These are phyloP conservation scores for Paratrypauchen microcephalus DNA, from an alignment of 2,797 vertebrate genomes.

Conservation along the genomic window DNA sequence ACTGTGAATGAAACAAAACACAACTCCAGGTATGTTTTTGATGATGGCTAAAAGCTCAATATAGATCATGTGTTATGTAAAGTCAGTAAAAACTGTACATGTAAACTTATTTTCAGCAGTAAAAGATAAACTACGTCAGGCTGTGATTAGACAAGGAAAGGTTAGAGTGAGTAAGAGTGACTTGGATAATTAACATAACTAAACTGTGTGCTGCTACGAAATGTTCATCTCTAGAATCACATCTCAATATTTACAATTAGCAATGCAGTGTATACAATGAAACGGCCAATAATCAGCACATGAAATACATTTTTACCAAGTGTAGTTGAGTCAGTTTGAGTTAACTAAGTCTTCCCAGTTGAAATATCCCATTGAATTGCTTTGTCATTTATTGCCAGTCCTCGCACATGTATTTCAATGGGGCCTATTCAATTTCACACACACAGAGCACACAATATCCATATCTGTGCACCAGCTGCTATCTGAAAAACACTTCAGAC, in stretches of 20 bases:
- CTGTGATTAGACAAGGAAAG: neutral
- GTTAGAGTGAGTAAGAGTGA: neutral
- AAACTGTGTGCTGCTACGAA: neutral
- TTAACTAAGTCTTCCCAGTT: neutral
- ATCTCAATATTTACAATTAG: neutral
- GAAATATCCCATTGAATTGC: slow-evolving; percentile 12
- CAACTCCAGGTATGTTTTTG: no score
- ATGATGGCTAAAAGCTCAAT: neutral
- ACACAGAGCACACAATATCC: slow-evolving; percentile 35
- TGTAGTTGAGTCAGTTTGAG: neutral
- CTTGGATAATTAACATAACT: no score
- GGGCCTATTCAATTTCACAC: slow-evolving; percentile 29
- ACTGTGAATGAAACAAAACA: no score
- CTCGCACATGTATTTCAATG: slow-evolving; percentile 33
- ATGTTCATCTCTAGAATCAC: neutral
- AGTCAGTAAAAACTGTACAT: no score
- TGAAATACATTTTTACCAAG: neutral
- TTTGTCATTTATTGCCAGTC: slow-evolving; percentile 32
- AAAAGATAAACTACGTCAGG: neutral
- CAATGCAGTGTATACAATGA: neutral
- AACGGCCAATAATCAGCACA: neutral
- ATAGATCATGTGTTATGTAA: no score
- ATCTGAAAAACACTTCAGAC: slow-evolving; percentile 56
- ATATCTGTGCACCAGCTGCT: slow-evolving; percentile 47
- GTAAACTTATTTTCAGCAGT: no score